These are phyloP conservation scores for Molossus alvarezi DNA, from an alignment of 2,797 vertebrate genomes.

Conservation along the genomic window DNA sequence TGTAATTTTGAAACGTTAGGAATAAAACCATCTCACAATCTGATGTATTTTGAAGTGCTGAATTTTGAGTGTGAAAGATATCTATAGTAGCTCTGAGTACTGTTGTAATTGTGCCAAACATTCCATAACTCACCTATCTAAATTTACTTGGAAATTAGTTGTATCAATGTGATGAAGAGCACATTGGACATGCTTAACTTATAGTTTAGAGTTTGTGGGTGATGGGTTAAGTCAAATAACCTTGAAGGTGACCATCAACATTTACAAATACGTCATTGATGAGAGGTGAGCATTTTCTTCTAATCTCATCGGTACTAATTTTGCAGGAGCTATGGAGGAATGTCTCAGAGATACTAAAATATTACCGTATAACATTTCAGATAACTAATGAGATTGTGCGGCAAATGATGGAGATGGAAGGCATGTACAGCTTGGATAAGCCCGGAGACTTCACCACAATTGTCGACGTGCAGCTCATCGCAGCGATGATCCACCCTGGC, in stretches of 20 bases:
- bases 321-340: not conserved
- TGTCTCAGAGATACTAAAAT: not conserved
- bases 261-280: not conserved
- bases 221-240: not conserved
- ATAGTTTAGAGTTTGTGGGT: not conserved
- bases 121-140: not conserved
- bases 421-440: conserved; percentile 92
- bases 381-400: conserved; percentile 92
- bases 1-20: not conserved
- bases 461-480: conserved; percentile 90
- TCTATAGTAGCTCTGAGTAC: not conserved
- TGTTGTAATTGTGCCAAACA: not conserved
- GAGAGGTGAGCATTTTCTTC: not conserved
- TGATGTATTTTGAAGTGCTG: not conserved
- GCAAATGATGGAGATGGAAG: conserved; percentile 93
- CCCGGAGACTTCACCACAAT: conserved; percentile 91
- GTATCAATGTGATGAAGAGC: not conserved
- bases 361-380: conserved; percentile 83
- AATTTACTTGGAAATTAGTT: not conserved
- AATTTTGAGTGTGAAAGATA: not conserved
- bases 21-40: not conserved
- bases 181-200: not conserved
- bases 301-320: not conserved
- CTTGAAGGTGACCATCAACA: not conserved
- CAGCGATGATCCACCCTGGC: conserved; percentile 92